Base-by-base conservation (phyloP, 2,888 invertebrate species). In the Norana najaformis region DNA sequence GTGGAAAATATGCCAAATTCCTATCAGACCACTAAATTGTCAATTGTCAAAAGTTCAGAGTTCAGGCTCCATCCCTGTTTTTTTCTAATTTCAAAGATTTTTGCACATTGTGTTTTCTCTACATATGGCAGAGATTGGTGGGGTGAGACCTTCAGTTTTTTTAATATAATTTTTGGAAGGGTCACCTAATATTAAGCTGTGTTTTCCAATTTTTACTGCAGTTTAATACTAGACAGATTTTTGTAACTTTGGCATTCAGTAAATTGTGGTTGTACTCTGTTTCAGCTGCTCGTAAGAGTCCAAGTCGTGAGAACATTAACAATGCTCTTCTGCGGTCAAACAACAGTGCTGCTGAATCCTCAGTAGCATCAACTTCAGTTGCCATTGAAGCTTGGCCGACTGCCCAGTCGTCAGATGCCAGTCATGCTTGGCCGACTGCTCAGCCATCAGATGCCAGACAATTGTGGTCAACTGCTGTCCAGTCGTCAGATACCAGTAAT, bases 281-380 rank as follows among this genome's bases (percentile, higher is more conserved):
- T 69, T 69, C 30, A 69, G 69, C 69, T 69, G 69, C 69, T 69
- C 69, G 69, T n/a, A 69, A 69, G 30, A 69, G 69, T 69, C 69
- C 69, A 69, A 69, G 69, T 69, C 69, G 69, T 69, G 69, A 69
- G 69, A 69, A 8, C n/a, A 69, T 69, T 69, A 69, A n/a, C 69
- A 69, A n/a, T n/a, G 30, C 69, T 69, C 69, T 69, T 69, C 69
- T 69, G 69, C 69, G 69, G n/a, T 69, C 69, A 69, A 69, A n/a
- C 69, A 69, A 69, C 69, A n/a, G n/a, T 69, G n/a, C 69, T 69
- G 69, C 69, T 69, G 69, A n/a, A n/a, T 69, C 69, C n/a, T 69
- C 69, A n/a, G 69, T 69, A 69, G 69, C 69, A 69, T 69, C 69
- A 69, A 30, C 69, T 69, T 69, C 69, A 69, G 30, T 69, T 37